These are phyloP conservation scores for Danio kyathit DNA, from an alignment of 2,797 vertebrate species.

Conservation along the genomic window DNA sequence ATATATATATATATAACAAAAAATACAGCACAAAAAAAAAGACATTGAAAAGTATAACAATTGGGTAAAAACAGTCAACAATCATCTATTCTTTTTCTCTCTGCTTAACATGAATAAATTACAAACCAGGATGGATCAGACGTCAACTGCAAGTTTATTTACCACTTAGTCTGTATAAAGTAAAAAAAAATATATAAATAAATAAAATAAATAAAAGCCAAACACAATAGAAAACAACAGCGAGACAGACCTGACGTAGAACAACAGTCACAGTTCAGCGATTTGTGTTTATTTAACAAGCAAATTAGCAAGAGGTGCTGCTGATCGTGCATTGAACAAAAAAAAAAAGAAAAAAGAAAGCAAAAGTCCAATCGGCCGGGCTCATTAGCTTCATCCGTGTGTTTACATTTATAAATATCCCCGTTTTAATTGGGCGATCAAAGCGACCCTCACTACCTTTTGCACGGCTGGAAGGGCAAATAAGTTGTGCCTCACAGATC, in stretches of 20 bases:
- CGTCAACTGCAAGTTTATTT: constrained; percentile 51
- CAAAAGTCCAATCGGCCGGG: constrained; percentile 56
- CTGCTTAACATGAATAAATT: background rate
- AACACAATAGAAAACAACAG: constrained; percentile 40
- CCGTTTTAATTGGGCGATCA: constrained; percentile 77
- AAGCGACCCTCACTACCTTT: constrained; percentile 66
- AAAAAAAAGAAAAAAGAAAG: constrained; percentile 51
- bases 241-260: constrained; percentile 50
- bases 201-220: constrained; percentile 43
- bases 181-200: too few species aligned
- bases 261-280: constrained; percentile 63
- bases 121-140: background rate
- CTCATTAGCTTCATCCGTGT: constrained; percentile 79
- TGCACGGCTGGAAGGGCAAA: constrained; percentile 67
- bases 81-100: constrained; percentile 6
- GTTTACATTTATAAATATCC: constrained; percentile 79
- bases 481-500: constrained; percentile 52
- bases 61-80: background rate
- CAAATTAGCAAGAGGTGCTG: constrained; percentile 65
- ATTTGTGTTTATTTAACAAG: constrained; percentile 69
- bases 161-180: constrained; percentile 39
- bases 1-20: too few species aligned
- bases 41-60: too few species aligned
- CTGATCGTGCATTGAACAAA: constrained; percentile 43
- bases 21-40: background rate